These are phyloP conservation scores for Sussaba pulchella DNA, from an alignment of 2,888 invertebrate genomes.

Conservation along the genomic window DNA sequence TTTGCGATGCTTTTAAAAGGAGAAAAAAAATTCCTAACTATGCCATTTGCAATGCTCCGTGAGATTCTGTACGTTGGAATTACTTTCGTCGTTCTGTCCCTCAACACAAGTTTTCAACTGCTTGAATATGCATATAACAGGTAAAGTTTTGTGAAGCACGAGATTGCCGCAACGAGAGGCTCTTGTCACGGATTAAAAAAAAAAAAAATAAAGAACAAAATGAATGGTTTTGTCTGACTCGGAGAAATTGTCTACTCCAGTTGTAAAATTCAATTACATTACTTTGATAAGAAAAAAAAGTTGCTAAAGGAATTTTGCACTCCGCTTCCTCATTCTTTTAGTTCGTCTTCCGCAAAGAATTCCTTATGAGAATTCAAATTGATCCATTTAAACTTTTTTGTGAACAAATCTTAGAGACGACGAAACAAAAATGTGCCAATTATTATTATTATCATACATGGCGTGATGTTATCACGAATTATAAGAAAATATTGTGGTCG, in stretches of 20 bases:
- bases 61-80: not conserved
- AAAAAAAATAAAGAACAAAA: not conserved
- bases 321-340: no score
- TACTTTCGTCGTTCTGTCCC: not conserved
- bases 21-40: slow-evolving; percentile 3
- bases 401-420: no score
- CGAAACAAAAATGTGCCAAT: no score
- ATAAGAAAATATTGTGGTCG: no score
- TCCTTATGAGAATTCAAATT: no score
- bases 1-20: not conserved
- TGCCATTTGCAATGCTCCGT: not conserved
- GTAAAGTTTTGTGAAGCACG: slow-evolving; percentile 10
- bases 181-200: not conserved
- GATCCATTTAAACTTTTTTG: no score
- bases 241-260: not conserved
- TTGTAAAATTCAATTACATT: slow-evolving; percentile 1
- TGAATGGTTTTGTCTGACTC: not conserved
- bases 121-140: not conserved
- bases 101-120: not conserved
- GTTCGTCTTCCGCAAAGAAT: no score
- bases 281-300: not conserved
- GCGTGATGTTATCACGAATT: no score
- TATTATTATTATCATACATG: no score
- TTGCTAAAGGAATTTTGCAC: not conserved
- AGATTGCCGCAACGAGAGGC: slow-evolving; percentile 8